phyloP scores from a whole-genome alignment of 2,113 vertebrate species.

The Zosterops lateralis region DNA sequence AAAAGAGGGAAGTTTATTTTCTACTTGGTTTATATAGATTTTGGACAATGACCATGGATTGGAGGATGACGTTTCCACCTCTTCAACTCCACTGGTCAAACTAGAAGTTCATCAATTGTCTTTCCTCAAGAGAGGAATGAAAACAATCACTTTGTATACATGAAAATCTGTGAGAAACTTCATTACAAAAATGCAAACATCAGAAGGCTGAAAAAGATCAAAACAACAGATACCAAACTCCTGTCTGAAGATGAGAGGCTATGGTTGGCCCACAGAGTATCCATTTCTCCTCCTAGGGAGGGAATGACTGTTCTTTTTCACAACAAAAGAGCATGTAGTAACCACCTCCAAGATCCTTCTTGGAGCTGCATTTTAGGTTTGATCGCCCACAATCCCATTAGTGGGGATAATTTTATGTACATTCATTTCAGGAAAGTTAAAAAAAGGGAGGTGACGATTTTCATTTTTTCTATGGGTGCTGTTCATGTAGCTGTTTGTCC shows the following conservation, averaged over 20 bases:
- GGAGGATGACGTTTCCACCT: too few relatives aligned
- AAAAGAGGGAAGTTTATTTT: too few relatives aligned
- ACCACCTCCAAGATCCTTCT: not conserved
- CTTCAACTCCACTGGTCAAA: too few relatives aligned
- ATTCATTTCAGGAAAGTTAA: not conserved
- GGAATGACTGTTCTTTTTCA: not conserved
- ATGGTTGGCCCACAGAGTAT: not conserved
- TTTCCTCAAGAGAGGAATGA: too few relatives aligned
- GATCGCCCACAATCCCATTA: accelerated
- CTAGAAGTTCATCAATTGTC: too few relatives aligned
- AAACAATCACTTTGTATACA: too few relatives aligned
- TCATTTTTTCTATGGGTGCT: not conserved
- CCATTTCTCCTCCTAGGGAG: not conserved
- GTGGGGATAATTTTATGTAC: not conserved
- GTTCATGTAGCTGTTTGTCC: not conserved
- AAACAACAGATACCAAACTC: not conserved
- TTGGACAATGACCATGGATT: too few relatives aligned
- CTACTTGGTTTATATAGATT: too few relatives aligned
- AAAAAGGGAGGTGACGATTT: conserved; percentile 22
- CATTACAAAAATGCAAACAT: too few relatives aligned
- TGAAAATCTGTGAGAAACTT: too few relatives aligned
- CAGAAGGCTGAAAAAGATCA: too few relatives aligned
- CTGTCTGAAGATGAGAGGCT: not conserved
- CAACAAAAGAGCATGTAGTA: not conserved
- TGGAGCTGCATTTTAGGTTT: not conserved